Conservation (phyloP, 2,888 invertebrate species). For the Thumatha senex region DNA sequence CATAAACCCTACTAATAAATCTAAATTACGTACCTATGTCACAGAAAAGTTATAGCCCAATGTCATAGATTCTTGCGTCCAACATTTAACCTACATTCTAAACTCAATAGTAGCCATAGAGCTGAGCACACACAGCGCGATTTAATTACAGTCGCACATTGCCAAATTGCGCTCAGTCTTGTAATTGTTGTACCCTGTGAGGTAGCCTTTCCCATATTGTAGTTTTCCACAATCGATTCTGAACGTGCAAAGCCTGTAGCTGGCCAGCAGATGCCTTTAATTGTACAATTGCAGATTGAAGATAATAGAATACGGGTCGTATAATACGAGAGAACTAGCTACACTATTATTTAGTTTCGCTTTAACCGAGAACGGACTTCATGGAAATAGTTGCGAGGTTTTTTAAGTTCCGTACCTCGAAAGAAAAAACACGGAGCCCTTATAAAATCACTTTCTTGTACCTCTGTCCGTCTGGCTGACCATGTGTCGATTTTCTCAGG, state of each 20-base stretch:
- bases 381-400: too few relatives aligned
- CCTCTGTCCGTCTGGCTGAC: too few relatives aligned
- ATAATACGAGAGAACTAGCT: background rate
- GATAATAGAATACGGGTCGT: background rate
- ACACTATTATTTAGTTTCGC: too few relatives aligned
- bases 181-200: slow-evolving; percentile 1
- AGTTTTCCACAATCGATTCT: background rate
- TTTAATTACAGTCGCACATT: background rate
- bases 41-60: background rate
- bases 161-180: slow-evolving; percentile 1
- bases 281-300: background rate
- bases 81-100: background rate
- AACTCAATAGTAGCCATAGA: background rate
- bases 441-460: too few relatives aligned
- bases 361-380: too few relatives aligned
- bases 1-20: background rate
- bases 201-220: background rate
- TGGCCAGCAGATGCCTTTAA: background rate
- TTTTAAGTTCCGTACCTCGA: too few relatives aligned
- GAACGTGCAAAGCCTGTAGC: background rate
- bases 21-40: background rate
- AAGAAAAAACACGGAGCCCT: too few relatives aligned
- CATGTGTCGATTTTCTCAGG: too few relatives aligned
- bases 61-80: background rate
- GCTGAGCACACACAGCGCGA: background rate